These are phyloP conservation scores for Heliothis virescens DNA, from an alignment of 1,140 invertebrate genomes.

Conservation along the genomic window DNA sequence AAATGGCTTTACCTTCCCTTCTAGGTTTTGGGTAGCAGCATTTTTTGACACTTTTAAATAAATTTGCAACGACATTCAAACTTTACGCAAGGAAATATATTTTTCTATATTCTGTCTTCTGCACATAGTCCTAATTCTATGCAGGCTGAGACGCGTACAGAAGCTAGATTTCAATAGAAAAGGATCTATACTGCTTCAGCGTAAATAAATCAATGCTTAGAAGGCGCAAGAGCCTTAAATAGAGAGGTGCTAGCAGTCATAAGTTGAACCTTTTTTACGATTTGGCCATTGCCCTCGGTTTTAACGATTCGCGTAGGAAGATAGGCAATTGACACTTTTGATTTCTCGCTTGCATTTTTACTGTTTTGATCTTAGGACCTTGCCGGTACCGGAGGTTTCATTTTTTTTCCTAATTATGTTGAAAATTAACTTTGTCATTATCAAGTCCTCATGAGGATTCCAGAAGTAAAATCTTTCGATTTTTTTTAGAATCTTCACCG, in stretches of 20 bases:
- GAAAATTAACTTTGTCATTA: no score
- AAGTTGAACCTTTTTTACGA: constrained; percentile 9
- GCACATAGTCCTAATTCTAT: no score
- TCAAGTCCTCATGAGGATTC: no score
- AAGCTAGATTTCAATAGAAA: neutral
- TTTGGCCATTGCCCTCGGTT: constrained; percentile 15
- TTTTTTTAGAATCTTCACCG: no score
- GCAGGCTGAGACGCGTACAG: neutral
- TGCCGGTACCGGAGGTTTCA: neutral
- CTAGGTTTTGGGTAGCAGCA: no score
- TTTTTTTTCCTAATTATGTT: neutral
- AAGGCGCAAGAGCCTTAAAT: constrained; percentile 2
- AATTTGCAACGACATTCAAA: no score
- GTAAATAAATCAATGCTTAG: constrained; percentile 2
- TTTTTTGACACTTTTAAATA: no score
- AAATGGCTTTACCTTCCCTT: no score
- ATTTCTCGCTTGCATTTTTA: constrained; percentile 12
- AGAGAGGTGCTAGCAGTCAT: constrained; percentile 8
- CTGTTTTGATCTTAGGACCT: constrained; percentile 4
- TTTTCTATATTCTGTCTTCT: no score
- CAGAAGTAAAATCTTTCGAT: no score
- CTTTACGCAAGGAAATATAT: no score
- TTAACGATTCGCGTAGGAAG: constrained; percentile 26
- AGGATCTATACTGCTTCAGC: neutral
- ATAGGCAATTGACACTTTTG: constrained; percentile 29